Percentiles rank a stretch among this genome's conserved stretches.
Conservation (phyloP, 2,888 invertebrate species). For the Drosophila anceps region DNA sequence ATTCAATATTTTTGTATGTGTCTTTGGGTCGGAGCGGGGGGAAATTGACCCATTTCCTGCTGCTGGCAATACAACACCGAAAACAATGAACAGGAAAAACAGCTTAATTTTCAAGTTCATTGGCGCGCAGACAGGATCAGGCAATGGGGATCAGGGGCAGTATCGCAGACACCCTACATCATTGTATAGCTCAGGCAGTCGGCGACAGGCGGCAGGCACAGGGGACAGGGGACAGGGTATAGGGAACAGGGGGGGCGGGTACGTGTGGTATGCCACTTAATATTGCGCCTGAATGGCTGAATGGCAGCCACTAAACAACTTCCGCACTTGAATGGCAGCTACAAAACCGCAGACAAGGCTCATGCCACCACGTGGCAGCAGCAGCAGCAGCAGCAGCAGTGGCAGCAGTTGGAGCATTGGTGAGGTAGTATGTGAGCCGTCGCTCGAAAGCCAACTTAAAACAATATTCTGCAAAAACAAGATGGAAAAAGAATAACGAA, state of each 20-base stretch:
- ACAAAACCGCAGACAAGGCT: conserved; percentile 55
- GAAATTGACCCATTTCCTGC: conserved; percentile 26
- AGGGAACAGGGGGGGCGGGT: not conserved
- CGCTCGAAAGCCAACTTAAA: conserved; percentile 64
- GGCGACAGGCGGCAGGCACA: not conserved
- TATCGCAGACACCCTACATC: conserved; percentile 9
- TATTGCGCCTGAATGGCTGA: conserved; percentile 60
- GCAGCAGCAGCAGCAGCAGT: conserved; percentile 3
- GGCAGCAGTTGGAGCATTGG: not conserved
- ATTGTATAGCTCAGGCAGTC: not conserved
- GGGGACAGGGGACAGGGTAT: not conserved
- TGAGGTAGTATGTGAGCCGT: conserved; percentile 43
- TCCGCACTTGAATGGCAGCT: conserved; percentile 68
- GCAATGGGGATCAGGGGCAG: conserved; percentile 34
- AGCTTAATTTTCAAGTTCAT: conserved; percentile 61
- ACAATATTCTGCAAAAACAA: conserved; percentile 54
- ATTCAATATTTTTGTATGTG: conserved; percentile 10
- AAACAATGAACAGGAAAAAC: conserved; percentile 26
- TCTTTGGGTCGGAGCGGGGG: not conserved
- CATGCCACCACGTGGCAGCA: conserved; percentile 13
- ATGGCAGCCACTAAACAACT: conserved; percentile 64
- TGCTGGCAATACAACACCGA: not conserved
- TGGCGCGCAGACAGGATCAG: conserved; percentile 51
- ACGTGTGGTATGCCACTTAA: conserved; percentile 56
- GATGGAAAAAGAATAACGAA: conserved; percentile 22